Conservation (phyloP, 2,113 vertebrate species). For the Phoenicopterus ruber region DNA sequence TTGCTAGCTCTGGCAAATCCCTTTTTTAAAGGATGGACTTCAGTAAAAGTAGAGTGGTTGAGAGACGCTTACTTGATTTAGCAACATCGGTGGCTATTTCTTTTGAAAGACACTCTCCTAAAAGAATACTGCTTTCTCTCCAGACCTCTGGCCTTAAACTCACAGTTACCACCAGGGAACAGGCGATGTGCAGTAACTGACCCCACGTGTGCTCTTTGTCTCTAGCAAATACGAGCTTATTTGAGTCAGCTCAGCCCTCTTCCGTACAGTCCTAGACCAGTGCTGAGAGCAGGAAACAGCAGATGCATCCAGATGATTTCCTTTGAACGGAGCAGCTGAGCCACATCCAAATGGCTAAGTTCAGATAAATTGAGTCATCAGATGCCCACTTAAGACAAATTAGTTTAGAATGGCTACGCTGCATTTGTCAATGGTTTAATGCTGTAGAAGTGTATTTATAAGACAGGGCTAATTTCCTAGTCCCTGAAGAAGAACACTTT, state of each 20-base stretch:
- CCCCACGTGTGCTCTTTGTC: background rate
- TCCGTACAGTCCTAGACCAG: background rate
- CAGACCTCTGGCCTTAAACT: background rate
- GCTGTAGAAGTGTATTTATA: background rate
- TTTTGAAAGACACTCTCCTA: background rate
- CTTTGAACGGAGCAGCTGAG: background rate
- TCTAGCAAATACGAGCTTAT: background rate
- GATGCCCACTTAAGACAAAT: conserved; percentile 5
- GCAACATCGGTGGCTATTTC: background rate
- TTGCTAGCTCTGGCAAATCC: background rate
- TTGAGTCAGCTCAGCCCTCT: background rate
- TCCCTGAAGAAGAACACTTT: background rate
- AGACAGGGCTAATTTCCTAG: background rate
- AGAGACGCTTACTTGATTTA: background rate
- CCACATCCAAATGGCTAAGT: background rate
- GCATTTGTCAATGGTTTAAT: conserved; percentile 3
- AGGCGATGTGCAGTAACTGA: background rate
- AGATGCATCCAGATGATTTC: background rate
- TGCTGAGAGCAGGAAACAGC: background rate
- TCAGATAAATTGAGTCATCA: conserved; percentile 8
- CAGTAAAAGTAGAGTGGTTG: background rate
- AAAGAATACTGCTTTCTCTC: background rate
- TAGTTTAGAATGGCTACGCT: background rate
- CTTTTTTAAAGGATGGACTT: background rate
- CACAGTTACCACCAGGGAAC: background rate